These are phyloP conservation scores for Tridacna gigas DNA, from an alignment of 2,888 invertebrate genomes.

Conservation along the genomic window DNA sequence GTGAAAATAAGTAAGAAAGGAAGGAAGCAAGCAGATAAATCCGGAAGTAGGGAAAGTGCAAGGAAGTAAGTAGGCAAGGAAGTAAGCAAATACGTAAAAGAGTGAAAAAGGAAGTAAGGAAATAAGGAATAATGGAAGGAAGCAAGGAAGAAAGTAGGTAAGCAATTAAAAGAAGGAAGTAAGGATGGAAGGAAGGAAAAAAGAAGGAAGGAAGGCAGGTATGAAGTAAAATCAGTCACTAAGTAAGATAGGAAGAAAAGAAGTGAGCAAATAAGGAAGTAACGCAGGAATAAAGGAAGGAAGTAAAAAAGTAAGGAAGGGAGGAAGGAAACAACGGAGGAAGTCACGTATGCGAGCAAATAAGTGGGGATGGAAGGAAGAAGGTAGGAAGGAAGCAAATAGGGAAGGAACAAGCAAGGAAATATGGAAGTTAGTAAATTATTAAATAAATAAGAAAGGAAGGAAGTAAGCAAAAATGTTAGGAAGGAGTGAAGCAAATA, in stretches of 20 bases:
- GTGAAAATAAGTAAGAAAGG: neutral
- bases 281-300: neutral
- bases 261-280: neutral
- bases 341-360: neutral
- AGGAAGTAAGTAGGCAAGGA: neutral
- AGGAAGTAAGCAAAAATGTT: neutral
- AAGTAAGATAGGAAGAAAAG: neutral
- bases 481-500: neutral
- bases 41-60: neutral
- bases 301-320: neutral
- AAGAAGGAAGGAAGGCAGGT: neutral
- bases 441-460: neutral
- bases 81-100: neutral
- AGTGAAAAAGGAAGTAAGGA: neutral
- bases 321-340: neutral
- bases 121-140: neutral
- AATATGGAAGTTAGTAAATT: neutral
- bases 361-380: neutral
- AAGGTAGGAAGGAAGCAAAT: neutral
- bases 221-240: neutral
- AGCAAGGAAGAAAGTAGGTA: neutral
- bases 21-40: neutral
- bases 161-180: neutral
- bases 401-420: neutral
- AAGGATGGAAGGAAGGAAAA: neutral